Conservation (phyloP, 2,888 invertebrate genomes). For the Coleophora flavipennella region DNA sequence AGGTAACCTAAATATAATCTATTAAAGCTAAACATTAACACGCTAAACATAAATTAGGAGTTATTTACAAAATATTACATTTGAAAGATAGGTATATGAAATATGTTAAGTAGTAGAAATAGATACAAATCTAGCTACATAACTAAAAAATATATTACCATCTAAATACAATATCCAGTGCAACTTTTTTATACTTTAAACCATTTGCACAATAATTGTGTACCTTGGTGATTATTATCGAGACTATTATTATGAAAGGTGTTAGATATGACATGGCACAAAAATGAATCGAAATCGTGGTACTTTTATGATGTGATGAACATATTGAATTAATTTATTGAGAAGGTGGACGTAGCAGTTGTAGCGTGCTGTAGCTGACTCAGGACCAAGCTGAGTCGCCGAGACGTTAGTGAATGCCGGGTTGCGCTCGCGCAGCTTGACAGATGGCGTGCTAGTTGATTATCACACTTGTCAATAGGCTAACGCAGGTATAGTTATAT, state of each 20-base stretch:
- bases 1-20: slow-evolving; percentile 52
- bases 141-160: no score
- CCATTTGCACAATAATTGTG: no score
- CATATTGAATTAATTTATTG: slow-evolving; percentile 6
- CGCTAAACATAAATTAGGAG: slow-evolving; percentile 57
- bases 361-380: slow-evolving; percentile 64
- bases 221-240: no score
- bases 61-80: slow-evolving; percentile 70
- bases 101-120: slow-evolving; percentile 1
- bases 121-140: not conserved
- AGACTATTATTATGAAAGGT: not conserved
- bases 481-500: not conserved
- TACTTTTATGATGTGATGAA: no score
- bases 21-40: slow-evolving; percentile 67
- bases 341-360: no score
- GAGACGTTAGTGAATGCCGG: slow-evolving; percentile 39
- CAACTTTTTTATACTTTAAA: no score
- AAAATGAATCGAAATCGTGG: slow-evolving; percentile 24
- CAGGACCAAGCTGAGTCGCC: slow-evolving; percentile 58
- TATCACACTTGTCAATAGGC: slow-evolving; percentile 23
- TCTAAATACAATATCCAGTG: no score
- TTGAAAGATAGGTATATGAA: not conserved
- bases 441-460: slow-evolving; percentile 26
- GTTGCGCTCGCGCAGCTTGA: slow-evolving; percentile 13
- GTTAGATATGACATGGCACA: slow-evolving; percentile 41